Evolutionary conservation across 2,888 invertebrate species (phyloP), one percentile per base, ranked within the genome.

Genomic region (Ypsolopha scabrella): DNA sequence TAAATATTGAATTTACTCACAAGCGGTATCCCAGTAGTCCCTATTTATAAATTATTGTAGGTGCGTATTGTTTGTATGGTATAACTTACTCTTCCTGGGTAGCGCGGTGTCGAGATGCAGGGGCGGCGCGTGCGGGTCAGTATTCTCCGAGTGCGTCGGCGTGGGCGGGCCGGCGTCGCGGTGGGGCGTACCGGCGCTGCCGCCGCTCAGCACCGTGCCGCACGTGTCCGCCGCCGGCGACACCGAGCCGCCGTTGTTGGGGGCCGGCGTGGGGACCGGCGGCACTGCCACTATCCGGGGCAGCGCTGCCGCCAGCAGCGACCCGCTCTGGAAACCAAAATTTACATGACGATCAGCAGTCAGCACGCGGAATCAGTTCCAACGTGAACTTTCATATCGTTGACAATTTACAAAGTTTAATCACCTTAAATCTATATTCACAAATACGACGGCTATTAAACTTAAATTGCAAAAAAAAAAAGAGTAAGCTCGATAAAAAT

Each of bases 261-360:
- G 2, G 39, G 51, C 37, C 65, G 67, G 46, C 63, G 69, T 55
- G 59, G 69, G 47, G 56, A 61, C 53, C 54, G 63, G 53, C n/a
- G 54, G 51, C 43, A 55, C 53, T 11, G 63, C 59, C 57, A 90
- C 90, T 61, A 90, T 87, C 52, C 91, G 88, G 41, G 91, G 91
- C 72, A 92, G 72, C 53, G 92, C 92, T 58, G 89, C 90, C 55
- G 91, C 91, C 64, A 92, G 73, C 52, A 92, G 75, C 44, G 91
- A 91, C 24, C 90, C 91, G 58, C 88, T 90, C 77, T 87, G 61
- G 24, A 24, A 24, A 24, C 24, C 24, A 24, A 24, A 24, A 2
- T 3, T 24, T 24, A 24, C 24, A 24, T 2, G 24, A 4, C 2
- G 24, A 2, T 24, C 24, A 24, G 24, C 24, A 24, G 24, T 24